Percentiles rank a stretch among this genome's conserved stretches.
These are phyloP conservation scores for Silurus aristotelis DNA, from an alignment of 2,797 vertebrate genomes.

Conservation along the genomic window DNA sequence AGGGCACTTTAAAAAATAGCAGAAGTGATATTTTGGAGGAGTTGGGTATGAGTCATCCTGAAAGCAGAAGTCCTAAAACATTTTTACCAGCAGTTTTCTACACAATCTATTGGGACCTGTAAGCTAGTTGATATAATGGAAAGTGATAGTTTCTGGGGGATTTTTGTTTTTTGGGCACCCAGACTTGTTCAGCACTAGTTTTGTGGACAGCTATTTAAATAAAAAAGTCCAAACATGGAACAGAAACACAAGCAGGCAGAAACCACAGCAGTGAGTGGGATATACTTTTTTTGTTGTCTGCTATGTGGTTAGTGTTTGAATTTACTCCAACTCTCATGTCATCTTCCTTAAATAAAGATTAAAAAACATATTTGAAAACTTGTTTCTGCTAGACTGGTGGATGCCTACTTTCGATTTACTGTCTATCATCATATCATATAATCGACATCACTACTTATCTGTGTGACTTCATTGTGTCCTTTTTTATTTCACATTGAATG, in stretches of 20 bases:
- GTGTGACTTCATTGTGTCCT: background rate
- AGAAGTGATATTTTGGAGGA: conserved; percentile 45
- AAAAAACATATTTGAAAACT: too few relatives aligned
- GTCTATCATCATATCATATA: background rate
- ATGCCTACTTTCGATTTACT: background rate
- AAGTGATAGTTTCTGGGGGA: conserved; percentile 3
- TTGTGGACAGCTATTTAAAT: conserved; percentile 9
- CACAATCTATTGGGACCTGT: background rate
- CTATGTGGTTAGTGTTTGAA: background rate
- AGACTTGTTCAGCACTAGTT: conserved; percentile 1
- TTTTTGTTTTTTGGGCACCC: background rate
- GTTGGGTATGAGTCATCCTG: conserved; percentile 53
- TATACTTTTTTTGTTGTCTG: conserved; percentile 8
- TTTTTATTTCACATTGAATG: background rate
- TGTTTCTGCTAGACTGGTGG: background rate
- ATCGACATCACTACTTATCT: background rate
- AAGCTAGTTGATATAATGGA: conserved; percentile 30
- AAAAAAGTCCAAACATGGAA: background rate
- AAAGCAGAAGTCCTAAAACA: conserved; percentile 61
- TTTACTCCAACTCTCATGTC: background rate
- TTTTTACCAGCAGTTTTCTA: conserved; percentile 47
- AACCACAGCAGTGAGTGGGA: background rate
- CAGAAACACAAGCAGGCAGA: background rate
- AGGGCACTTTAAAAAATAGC: conserved; percentile 25
- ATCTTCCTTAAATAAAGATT: too few relatives aligned